phyloP scores from a whole-genome alignment of 1,140 invertebrate species.

The Calephelis virginiensis region DNA sequence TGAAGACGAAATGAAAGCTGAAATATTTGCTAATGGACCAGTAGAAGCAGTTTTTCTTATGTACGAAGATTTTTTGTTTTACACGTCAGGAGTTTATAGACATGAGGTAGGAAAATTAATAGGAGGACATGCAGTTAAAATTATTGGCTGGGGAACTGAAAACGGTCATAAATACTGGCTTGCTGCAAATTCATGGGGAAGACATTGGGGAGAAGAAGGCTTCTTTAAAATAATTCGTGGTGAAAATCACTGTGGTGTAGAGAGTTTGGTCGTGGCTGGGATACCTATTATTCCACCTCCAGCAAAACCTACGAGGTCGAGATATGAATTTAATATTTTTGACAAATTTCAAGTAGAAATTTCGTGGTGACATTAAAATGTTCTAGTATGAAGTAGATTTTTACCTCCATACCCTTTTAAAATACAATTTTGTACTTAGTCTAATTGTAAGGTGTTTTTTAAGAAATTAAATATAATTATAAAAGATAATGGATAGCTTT shows the following conservation, averaged over 20 bases:
- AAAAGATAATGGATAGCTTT: too few relatives aligned
- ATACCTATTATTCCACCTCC: background rate
- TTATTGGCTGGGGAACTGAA: conserved; percentile 91
- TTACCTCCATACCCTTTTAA: too few relatives aligned
- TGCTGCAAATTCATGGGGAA: conserved; percentile 93
- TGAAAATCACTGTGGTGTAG: conserved; percentile 5
- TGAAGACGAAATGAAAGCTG: conserved; percentile 84
- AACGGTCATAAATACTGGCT: conserved; percentile 89
- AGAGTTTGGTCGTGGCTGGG: conserved; percentile 3
- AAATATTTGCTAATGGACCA: conserved; percentile 91
- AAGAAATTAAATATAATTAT: too few relatives aligned
- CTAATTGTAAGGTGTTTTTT: too few relatives aligned
- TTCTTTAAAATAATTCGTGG: conserved; percentile 85
- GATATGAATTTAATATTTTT: background rate
- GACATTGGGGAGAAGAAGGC: conserved; percentile 89
- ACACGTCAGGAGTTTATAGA: conserved; percentile 90
- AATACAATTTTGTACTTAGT: too few relatives aligned
- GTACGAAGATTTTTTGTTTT: conserved; percentile 89
- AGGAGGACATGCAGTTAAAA: conserved; percentile 90
- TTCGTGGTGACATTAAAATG: background rate
- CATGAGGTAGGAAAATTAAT: conserved; percentile 84
- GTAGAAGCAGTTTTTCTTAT: conserved; percentile 92
- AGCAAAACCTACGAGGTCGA: background rate
- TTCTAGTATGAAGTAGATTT: too few relatives aligned
- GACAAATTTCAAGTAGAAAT: background rate